Conservation (phyloP, 1,140 invertebrate genomes). For the Chionoecetes opilio region DNA sequence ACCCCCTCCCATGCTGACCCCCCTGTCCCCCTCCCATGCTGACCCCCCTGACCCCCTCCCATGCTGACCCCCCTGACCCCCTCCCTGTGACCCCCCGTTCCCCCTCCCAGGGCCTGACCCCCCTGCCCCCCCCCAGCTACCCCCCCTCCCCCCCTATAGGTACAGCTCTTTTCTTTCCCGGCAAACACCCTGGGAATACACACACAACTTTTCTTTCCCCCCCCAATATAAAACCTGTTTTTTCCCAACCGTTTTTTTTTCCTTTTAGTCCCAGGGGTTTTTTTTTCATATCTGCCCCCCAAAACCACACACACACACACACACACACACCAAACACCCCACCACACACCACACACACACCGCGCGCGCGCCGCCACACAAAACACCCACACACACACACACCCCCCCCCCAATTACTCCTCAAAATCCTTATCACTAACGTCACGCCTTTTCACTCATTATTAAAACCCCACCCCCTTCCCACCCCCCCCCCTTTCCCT, state of each 20-base stretch:
- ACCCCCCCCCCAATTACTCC: background rate
- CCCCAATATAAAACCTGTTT: no score
- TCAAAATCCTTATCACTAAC: no score
- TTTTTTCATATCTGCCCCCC: background rate
- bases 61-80: background rate
- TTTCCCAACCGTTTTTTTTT: background rate
- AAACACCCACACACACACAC: constrained; percentile 29
- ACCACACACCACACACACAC: constrained; percentile 14
- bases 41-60: background rate
- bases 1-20: background rate
- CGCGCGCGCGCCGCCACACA: no score
- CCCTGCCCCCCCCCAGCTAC: background rate
- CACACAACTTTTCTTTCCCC: no score
- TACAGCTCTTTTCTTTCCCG: no score
- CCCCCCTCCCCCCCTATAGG: background rate
- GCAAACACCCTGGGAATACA: no score
- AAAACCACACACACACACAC: background rate
- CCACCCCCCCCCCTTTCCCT: no score
- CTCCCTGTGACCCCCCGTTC: background rate
- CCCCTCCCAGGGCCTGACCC: background rate
- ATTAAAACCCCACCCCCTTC: background rate
- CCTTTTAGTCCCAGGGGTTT: background rate
- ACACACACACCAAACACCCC: background rate
- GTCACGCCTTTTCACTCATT: background rate
- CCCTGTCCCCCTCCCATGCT: background rate